These are phyloP conservation scores for Dasyornis broadbenti DNA, from an alignment of 2,113 vertebrate genomes.

Conservation along the genomic window DNA sequence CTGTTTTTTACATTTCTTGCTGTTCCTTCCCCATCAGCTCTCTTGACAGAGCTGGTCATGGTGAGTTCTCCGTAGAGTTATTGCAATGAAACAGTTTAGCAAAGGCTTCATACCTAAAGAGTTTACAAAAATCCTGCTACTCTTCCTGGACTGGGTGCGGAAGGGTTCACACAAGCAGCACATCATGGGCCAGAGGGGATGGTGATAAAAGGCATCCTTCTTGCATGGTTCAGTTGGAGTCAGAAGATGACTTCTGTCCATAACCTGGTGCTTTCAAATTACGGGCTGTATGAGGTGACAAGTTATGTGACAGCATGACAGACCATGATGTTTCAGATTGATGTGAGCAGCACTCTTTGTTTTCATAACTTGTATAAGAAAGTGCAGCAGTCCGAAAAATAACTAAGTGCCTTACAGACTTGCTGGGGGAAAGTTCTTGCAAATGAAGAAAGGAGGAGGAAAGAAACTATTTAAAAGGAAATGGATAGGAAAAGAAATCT, in stretches of 20 bases:
- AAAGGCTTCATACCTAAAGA: neutral
- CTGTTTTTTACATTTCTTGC: neutral
- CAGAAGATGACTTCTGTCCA: neutral
- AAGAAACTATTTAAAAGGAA: neutral
- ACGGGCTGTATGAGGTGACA: fast-evolving
- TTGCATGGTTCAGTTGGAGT: neutral
- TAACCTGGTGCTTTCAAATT: neutral
- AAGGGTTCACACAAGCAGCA: neutral
- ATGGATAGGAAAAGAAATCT: neutral
- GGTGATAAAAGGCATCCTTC: neutral
- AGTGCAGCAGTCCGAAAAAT: neutral
- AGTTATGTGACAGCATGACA: neutral
- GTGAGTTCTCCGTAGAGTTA: neutral
- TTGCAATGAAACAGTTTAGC: neutral
- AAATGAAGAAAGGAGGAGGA: neutral
- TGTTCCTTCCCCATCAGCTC: neutral
- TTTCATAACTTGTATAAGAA: neutral
- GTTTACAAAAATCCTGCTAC: neutral
- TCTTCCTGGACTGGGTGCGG: neutral
- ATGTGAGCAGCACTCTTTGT: neutral
- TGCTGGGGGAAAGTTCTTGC: neutral
- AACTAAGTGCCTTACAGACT: neutral
- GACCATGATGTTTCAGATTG: neutral
- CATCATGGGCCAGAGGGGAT: neutral
- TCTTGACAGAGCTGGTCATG: neutral